Conservation (phyloP, 1,140 invertebrate genomes). For the Centruroides vittatus region DNA sequence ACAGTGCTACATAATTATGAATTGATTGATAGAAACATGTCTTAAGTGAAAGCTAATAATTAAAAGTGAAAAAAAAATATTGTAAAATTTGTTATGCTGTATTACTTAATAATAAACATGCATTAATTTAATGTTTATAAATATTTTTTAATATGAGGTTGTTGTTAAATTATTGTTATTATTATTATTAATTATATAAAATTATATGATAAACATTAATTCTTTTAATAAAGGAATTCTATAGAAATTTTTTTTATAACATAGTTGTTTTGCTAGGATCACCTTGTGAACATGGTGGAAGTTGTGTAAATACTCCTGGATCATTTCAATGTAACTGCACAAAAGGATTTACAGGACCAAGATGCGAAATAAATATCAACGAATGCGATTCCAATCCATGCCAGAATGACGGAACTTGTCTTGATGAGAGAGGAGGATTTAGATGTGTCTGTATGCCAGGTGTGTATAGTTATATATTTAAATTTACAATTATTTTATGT, state of each 20-base stretch:
- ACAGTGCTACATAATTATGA: too few species aligned
- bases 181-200: too few species aligned
- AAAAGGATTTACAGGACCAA: conserved; percentile 75
- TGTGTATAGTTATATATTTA: conserved; percentile 40
- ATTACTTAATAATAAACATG: too few species aligned
- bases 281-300: conserved; percentile 30
- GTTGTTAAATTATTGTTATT: too few species aligned
- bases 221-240: too few species aligned
- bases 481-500: background rate
- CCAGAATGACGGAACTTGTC: conserved; percentile 81
- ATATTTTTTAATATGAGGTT: too few species aligned
- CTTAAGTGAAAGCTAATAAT: too few species aligned
- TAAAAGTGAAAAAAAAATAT: too few species aligned
- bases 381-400: conserved; percentile 90
- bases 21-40: too few species aligned
- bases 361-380: conserved; percentile 61
- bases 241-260: too few species aligned
- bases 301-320: conserved; percentile 83
- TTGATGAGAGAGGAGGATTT: conserved; percentile 85
- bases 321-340: conserved; percentile 85
- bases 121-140: background rate
- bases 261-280: conserved; percentile 37
- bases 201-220: too few species aligned
- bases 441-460: conserved; percentile 93
- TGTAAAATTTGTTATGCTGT: too few species aligned